Percentiles rank a stretch among this genome's conserved stretches.
Evolutionary conservation across 1,140 invertebrate species (phyloP).

Genomic region (Brachionus plicatilis): DNA sequence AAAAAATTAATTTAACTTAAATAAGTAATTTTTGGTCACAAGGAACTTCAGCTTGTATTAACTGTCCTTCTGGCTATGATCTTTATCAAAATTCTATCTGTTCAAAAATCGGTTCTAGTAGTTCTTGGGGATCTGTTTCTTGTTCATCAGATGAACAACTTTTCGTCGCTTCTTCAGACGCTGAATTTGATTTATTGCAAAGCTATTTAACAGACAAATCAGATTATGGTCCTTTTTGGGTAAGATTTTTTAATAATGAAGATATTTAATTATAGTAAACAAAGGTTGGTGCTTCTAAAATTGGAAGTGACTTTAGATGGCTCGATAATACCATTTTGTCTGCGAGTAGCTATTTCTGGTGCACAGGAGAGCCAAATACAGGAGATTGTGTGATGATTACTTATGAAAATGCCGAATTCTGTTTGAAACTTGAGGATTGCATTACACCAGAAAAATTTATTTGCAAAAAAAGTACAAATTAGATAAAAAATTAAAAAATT

Average conservation of each 20-base stretch:
- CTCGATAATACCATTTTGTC: not conserved
- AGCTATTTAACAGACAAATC: not conserved
- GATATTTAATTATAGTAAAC: not conserved
- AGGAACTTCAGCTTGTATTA: not conserved
- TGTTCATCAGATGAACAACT: not conserved
- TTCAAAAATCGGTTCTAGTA: not conserved
- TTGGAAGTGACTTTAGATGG: not conserved
- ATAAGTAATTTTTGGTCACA: not conserved
- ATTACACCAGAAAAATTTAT: not conserved
- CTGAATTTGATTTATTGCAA: constrained; percentile 3
- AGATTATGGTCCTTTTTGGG: not conserved
- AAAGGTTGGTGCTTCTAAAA: not conserved
- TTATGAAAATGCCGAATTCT: not conserved
- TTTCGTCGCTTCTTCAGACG: not conserved
- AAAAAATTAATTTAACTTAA: not conserved
- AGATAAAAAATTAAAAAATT: no score
- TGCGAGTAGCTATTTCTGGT: not conserved
- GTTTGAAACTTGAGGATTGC: not conserved
- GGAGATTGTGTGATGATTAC: not conserved
- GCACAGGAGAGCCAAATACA: not conserved
- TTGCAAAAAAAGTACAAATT: not conserved
- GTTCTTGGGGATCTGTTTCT: not conserved
- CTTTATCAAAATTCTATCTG: not conserved
- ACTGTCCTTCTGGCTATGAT: not conserved
- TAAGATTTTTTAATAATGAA: not conserved